These are phyloP conservation scores for Botia kubotai DNA, from an alignment of 2,797 vertebrate species.

Conservation along the genomic window DNA sequence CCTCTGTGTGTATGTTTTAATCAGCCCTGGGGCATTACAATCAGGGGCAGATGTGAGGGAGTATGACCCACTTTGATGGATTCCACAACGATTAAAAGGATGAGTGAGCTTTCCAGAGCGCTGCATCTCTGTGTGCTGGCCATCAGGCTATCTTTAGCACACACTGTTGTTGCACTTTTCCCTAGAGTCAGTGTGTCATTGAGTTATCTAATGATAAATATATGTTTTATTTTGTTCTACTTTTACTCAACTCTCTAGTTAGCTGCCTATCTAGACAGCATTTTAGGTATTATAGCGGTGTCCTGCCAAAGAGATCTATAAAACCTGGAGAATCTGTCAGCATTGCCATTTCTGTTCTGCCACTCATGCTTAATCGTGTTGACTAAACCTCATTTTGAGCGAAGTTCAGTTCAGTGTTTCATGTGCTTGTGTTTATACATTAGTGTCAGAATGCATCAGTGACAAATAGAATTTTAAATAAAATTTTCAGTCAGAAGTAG, in stretches of 20 bases:
- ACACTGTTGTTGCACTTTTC: conserved; percentile 1
- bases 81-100: conserved; percentile 83
- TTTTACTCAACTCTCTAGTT: no score
- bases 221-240: no score
- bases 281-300: background rate
- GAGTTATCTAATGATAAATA: background rate
- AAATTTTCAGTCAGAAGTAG: background rate
- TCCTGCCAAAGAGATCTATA: background rate
- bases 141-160: background rate
- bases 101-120: conserved; percentile 77
- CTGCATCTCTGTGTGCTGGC: conserved; percentile 61
- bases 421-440: background rate
- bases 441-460: background rate
- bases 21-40: conserved; percentile 80
- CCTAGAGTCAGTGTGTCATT: background rate
- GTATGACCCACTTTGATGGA: conserved; percentile 87
- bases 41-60: conserved; percentile 79
- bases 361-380: background rate
- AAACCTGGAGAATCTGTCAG: background rate
- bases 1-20: conserved; percentile 69
- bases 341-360: background rate
- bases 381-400: background rate
- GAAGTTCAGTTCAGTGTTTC: background rate
- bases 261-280: background rate
- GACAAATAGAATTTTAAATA: no score